Base-by-base conservation (phyloP, 1,140 invertebrate species). In the Chironomus striatipennis region DNA sequence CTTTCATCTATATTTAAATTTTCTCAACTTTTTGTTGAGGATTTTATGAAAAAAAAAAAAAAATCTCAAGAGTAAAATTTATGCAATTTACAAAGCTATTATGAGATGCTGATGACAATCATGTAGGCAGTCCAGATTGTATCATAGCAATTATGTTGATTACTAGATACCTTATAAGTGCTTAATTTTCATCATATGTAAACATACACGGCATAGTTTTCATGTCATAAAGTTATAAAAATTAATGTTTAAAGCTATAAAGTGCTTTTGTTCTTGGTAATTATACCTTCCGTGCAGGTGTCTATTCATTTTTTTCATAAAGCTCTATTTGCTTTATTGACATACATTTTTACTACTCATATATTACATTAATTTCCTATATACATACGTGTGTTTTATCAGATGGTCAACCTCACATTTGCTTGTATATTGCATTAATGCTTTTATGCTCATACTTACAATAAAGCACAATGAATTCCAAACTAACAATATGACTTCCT, bases 161-260 rank as follows among this genome's bases (percentile, higher is more conserved):
- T 34, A 5, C 5, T 34, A 34, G 24, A 34, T 34, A 5, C 24
- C 24, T 34, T 34, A 34, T 34, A 34, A 34, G 24, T 34, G 24
- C 24, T 34, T 34, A 34, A 34, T 34, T 34, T 34, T 34, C n/a
- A 57, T 57, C 15, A 57, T 12, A n/a, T 57, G 47, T 57, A 15
- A 5, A 57, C n/a, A 10, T 8, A 10, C 43, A 57, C n/a, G 47
- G 47, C 15, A 15, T n/a, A 57, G n/a, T 12, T 57, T 15, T 15
- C 47, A n/a, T 57, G 47, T 15, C 47, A 57, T 57, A 57, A 57
- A 57, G 47, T 57, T 57, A 57, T 57, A 57, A 57, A 57, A 57
- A 57, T 57, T 57, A 57, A 57, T 57, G 47, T 57, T 57, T n/a
- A 57, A 57, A 57, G 47, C 47, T n/a, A 57, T 57, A 57, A 57